These are phyloP conservation scores for Gymnothorax javanicus DNA, from an alignment of 2,797 vertebrate genomes.

Conservation along the genomic window DNA sequence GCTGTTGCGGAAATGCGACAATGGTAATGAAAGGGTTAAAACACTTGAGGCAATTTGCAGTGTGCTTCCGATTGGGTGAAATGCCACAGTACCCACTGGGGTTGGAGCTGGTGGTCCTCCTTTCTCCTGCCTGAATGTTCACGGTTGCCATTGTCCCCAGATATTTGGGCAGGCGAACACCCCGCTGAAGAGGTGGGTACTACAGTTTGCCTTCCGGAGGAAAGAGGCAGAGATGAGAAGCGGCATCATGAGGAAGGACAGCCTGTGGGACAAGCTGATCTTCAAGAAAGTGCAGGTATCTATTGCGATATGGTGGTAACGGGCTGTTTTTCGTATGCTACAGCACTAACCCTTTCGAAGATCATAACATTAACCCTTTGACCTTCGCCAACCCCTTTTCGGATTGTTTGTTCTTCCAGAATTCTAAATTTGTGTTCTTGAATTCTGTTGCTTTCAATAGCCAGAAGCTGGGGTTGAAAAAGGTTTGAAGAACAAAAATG, in stretches of 20 bases:
- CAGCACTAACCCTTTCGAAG: too few species aligned
- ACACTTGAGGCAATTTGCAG: too few species aligned
- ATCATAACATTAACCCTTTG: too few species aligned
- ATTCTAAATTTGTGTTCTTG: too few species aligned
- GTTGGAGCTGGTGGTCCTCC: neutral
- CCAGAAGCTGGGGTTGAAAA: too few species aligned
- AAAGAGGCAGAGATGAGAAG: constrained; percentile 90
- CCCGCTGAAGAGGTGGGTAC: constrained; percentile 86
- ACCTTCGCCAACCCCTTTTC: too few species aligned
- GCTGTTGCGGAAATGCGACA: too few species aligned
- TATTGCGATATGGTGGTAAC: neutral
- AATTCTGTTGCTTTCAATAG: neutral
- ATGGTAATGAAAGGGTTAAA: too few species aligned
- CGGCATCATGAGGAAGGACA: constrained; percentile 88
- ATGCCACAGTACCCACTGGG: neutral
- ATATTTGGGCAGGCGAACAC: constrained; percentile 91
- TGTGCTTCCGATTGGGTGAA: neutral
- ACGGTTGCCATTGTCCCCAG: constrained; percentile 58
- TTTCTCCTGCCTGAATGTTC: neutral
- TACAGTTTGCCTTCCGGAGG: constrained; percentile 90
- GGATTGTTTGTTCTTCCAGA: too few species aligned
- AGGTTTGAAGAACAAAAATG: too few species aligned
- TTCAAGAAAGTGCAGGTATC: constrained; percentile 94
- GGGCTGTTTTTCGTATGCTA: neutral
- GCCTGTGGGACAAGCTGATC: constrained; percentile 94